These are phyloP conservation scores for Plecotus auritus DNA, from an alignment of 2,113 vertebrate species.

Conservation along the genomic window DNA sequence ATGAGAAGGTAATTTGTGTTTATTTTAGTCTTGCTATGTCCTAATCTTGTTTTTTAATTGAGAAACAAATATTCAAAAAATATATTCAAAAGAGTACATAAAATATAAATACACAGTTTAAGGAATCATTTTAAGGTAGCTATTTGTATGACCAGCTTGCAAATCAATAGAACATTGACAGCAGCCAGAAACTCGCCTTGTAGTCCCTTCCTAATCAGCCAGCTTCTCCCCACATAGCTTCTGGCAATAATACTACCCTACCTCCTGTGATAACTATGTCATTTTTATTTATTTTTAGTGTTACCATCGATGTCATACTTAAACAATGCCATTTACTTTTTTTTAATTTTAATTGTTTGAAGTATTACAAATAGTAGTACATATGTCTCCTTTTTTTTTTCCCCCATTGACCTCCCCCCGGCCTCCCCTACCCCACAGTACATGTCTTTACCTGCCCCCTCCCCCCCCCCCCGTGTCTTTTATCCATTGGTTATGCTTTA, in stretches of 20 bases:
- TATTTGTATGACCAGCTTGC: neutral
- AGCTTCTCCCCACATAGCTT: neutral
- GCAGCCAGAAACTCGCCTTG: neutral
- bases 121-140: conserved; percentile 3
- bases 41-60: neutral
- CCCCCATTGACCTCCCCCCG: too few relatives aligned
- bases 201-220: neutral
- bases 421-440: too few relatives aligned
- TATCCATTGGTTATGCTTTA: too few relatives aligned
- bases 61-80: neutral
- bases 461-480: too few relatives aligned
- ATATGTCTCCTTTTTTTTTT: too few relatives aligned
- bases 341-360: too few relatives aligned
- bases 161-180: neutral
- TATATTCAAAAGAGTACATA: neutral
- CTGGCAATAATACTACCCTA: neutral
- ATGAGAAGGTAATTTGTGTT: neutral
- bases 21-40: neutral
- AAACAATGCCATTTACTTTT: too few relatives aligned
- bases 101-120: neutral
- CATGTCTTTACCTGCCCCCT: too few relatives aligned
- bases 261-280: neutral
- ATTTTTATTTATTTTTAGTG: neutral
- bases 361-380: too few relatives aligned
- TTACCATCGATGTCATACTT: neutral